These are phyloP conservation scores for Idaea dimidiata DNA, from an alignment of 2,888 invertebrate genomes.

Conservation along the genomic window DNA sequence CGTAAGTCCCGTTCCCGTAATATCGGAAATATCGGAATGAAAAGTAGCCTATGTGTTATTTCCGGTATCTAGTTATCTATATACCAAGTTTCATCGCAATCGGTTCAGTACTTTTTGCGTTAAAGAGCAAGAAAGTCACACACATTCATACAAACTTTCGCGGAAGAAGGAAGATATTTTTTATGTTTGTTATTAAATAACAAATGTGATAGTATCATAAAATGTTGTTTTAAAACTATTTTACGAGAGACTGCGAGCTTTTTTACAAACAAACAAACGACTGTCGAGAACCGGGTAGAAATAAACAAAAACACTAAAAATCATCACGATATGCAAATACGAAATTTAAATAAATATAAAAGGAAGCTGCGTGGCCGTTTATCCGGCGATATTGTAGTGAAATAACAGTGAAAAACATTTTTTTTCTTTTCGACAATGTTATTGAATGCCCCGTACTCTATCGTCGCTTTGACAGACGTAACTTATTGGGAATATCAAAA, in stretches of 20 bases:
- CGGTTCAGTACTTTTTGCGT: too few species aligned
- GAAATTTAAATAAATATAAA: constrained; percentile 40
- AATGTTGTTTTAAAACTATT: not conserved
- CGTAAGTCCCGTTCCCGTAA: too few species aligned
- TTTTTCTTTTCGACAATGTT: constrained; percentile 25
- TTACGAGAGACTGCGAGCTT: constrained; percentile 1
- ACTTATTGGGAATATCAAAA: constrained; percentile 41
- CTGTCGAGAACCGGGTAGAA: not conserved
- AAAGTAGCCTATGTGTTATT: too few species aligned
- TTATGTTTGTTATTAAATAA: too few species aligned
- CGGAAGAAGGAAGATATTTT: too few species aligned
- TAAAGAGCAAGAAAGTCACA: too few species aligned
- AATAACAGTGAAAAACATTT: constrained; percentile 20
- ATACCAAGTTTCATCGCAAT: too few species aligned
- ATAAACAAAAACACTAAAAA: constrained; percentile 29
- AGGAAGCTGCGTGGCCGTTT: constrained; percentile 29
- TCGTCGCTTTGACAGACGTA: constrained; percentile 53
- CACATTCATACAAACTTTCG: too few species aligned
- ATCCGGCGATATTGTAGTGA: constrained; percentile 33
- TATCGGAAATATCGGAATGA: too few species aligned
- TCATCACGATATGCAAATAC: constrained; percentile 40
- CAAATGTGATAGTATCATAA: not conserved
- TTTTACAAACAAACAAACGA: not conserved
- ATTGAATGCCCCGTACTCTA: constrained; percentile 40
- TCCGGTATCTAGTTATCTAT: too few species aligned